Conservation (phyloP, 2,797 vertebrate species). For the Phoxinus dragarum region DNA sequence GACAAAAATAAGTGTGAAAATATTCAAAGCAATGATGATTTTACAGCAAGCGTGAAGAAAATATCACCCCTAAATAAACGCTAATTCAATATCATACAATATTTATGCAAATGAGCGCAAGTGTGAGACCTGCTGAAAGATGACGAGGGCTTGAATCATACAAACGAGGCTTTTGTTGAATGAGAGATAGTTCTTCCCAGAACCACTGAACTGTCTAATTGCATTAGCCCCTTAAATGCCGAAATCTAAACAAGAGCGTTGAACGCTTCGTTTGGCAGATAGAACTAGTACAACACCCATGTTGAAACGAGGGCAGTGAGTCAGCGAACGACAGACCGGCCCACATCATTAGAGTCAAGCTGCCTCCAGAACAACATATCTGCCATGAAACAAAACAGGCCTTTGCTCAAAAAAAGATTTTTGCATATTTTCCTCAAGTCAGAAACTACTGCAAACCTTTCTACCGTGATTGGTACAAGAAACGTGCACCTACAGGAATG, state of each 20-base stretch:
- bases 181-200: slow-evolving; percentile 23
- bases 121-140: slow-evolving; percentile 21
- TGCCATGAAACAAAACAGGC: not conserved
- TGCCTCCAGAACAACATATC: slow-evolving; percentile 27
- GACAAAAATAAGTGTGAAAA: slow-evolving; percentile 12
- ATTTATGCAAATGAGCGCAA: slow-evolving; percentile 11
- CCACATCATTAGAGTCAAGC: slow-evolving; percentile 30
- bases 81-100: not conserved
- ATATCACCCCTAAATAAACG: slow-evolving; percentile 15
- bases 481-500: not conserved
- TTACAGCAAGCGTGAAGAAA: slow-evolving; percentile 7
- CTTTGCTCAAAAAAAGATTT: not conserved
- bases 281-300: slow-evolving; percentile 14
- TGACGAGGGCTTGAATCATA: slow-evolving; percentile 26
- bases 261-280: slow-evolving; percentile 28
- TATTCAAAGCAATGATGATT: slow-evolving; percentile 21
- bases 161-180: slow-evolving; percentile 25
- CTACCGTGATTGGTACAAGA: not conserved
- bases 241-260: slow-evolving; percentile 32
- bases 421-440: not conserved
- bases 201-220: slow-evolving; percentile 50
- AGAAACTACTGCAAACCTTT: not conserved
- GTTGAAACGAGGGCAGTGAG: slow-evolving; percentile 30
- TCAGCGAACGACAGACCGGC: slow-evolving; percentile 7
- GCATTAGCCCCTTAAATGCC: slow-evolving; percentile 42